Evolutionary conservation across 2,888 invertebrate genomes (phyloP), one percentile per base, ranked within the genome.

Genomic region (Prosopocoilus inquinatus): DNA sequence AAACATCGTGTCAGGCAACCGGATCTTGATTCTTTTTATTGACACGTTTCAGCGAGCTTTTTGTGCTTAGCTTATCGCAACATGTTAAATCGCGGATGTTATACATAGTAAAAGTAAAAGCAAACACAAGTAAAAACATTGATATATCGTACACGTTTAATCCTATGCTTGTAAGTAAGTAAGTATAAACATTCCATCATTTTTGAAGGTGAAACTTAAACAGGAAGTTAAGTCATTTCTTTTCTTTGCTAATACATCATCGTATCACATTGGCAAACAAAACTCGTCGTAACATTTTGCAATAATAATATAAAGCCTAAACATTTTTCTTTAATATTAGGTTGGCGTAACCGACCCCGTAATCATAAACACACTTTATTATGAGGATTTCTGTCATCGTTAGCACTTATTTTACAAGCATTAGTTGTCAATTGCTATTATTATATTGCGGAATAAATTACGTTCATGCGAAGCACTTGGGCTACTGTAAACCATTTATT

Each of bases 341-440:
- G 13, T 9, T 8, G 13, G 16, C 13, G 16, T 16, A 41, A 15
- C 41, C 16, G 16, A n/a, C n/a, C 16, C 13, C 41, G 13, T 41
- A 41, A 41, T 11, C 41, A 16, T 41, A 41, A 41, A 41, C 15
- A 41, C 16, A 15, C 15, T 41, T 41, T 41, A 41, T 41, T 41
- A 41, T 13, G 41, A 28, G 20, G 20, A 28, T 41, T 41, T 41
- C 13, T 41, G 41, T 41, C 41, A 41, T 41, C 41, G 41, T 41
- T 41, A 41, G 9, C 12, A 41, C 2, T 41, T 41, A 41, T 41
- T 41, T 41, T n/a, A 11, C 16, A n/a, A 41, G 41, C 41, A 41
- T 41, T 41, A 9, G 41, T 41, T 41, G 41, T 41, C 41, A 41
- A 41, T 41, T 41, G 41, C 15, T 41, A 41, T 41, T 41, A 41